Conservation (phyloP, 2,888 invertebrate species). For the Caradrina kadenii region DNA sequence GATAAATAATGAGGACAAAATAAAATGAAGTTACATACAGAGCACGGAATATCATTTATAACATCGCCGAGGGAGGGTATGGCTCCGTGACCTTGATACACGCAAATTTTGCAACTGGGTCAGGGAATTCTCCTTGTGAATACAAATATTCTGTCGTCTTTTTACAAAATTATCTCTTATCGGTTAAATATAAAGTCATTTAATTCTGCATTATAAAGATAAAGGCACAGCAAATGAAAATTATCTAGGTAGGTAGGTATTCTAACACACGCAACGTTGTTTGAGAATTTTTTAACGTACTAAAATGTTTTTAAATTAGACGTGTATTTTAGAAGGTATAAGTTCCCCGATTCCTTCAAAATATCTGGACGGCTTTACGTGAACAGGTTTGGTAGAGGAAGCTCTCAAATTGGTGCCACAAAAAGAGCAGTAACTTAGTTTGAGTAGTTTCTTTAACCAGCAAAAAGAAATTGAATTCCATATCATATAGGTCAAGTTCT, state of each 20-base stretch:
- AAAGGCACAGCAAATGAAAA: background rate
- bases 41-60: slow-evolving; percentile 7
- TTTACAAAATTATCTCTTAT: slow-evolving; percentile 40
- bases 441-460: no score
- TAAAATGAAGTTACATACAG: no score
- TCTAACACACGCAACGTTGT: background rate
- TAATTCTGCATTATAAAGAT: slow-evolving; percentile 35
- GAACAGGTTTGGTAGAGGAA: no score
- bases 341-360: no score
- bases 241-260: background rate
- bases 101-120: slow-evolving; percentile 58
- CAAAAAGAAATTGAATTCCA: no score
- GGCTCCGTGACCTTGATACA: slow-evolving; percentile 46
- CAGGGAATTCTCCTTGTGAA: slow-evolving; percentile 39
- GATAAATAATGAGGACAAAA: no score
- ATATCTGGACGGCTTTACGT: no score
- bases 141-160: slow-evolving; percentile 35
- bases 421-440: no score
- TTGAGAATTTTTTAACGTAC: background rate
- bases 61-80: slow-evolving; percentile 23
- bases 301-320: background rate
- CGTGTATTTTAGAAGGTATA: no score
- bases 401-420: no score
- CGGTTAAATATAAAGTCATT: slow-evolving; percentile 28
- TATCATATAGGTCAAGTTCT: background rate